Evolutionary conservation across 30 jellyfish, hydroid and myxozoan genomes (phyloP).

Genomic region (Cassiopea xamachana): DNA sequence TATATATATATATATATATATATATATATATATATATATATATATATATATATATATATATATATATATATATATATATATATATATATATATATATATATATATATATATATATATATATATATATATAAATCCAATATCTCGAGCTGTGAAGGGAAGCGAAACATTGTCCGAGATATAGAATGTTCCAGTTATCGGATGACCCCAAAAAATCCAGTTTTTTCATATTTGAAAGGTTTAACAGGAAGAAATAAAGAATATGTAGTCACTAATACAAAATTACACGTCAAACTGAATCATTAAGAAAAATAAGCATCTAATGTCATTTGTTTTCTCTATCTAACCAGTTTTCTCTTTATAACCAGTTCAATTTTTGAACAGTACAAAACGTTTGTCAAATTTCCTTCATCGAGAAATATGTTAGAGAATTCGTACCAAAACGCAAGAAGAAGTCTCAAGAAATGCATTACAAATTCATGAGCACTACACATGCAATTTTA

Average conservation of each 20-base stretch:
- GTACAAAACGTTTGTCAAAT: not conserved
- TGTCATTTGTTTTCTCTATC: slow-evolving; percentile 5
- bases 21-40: too few relatives aligned
- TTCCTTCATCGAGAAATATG: not conserved
- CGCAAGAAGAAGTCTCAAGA: too few relatives aligned
- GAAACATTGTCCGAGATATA: not conserved
- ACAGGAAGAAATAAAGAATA: slow-evolving; percentile 1
- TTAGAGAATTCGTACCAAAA: too few relatives aligned
- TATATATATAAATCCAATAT: too few relatives aligned
- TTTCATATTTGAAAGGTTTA: not conserved
- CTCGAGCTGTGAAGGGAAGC: slow-evolving; percentile 15
- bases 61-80: too few relatives aligned
- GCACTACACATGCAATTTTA: too few relatives aligned
- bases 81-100: too few relatives aligned
- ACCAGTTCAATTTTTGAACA: not conserved
- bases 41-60: too few relatives aligned
- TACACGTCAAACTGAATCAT: slow-evolving; percentile 6
- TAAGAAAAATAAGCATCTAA: slow-evolving; percentile 8
- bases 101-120: too few relatives aligned
- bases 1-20: too few relatives aligned
- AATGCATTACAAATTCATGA: too few relatives aligned
- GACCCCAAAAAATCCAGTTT: not conserved
- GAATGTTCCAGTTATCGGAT: slow-evolving; percentile 8
- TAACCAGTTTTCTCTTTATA: slow-evolving; percentile 7
- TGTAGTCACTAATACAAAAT: slow-evolving; percentile 18